Percentiles rank a stretch among this genome's conserved stretches.
phyloP scores from a whole-genome alignment of 2,113 vertebrate species.

The Pagrus major region DNA sequence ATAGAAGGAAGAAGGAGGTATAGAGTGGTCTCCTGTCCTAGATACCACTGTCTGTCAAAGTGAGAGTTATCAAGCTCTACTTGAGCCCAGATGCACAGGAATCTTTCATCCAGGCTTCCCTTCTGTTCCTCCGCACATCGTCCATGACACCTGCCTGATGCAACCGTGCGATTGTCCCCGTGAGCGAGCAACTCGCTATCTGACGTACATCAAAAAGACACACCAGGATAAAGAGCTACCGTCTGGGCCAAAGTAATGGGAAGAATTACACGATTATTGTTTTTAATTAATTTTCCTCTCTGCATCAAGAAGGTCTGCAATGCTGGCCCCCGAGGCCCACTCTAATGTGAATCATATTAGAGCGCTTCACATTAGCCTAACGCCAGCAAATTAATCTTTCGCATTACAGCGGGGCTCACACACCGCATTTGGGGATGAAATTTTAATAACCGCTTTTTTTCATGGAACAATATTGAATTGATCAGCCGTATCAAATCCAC shows the following conservation, averaged over 20 bases:
- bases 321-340: slow-evolving; percentile 61
- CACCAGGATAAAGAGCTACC: slow-evolving; percentile 61
- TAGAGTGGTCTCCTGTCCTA: slow-evolving; percentile 64
- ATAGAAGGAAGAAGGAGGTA: slow-evolving; percentile 40
- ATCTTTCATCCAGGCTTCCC: slow-evolving; percentile 61
- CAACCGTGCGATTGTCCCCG: slow-evolving; percentile 48
- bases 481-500: slow-evolving; percentile 63
- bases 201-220: slow-evolving; percentile 66
- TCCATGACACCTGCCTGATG: slow-evolving; percentile 65
- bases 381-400: slow-evolving; percentile 69
- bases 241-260: slow-evolving; percentile 66
- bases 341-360: slow-evolving; percentile 70
- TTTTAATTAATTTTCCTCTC: slow-evolving; percentile 77
- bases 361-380: slow-evolving; percentile 66
- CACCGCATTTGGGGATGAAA: slow-evolving; percentile 54
- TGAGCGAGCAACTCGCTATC: slow-evolving; percentile 39
- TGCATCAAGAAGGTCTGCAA: slow-evolving; percentile 60
- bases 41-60: slow-evolving; percentile 67
- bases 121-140: slow-evolving; percentile 58
- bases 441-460: slow-evolving; percentile 67
- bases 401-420: slow-evolving; percentile 51
- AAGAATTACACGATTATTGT: slow-evolving; percentile 75
- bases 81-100: slow-evolving; percentile 59
- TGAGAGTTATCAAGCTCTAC: slow-evolving; percentile 58
- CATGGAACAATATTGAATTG: slow-evolving; percentile 72